phyloP scores from a whole-genome alignment of 2,888 invertebrate genomes.

The Suillia variegata region DNA sequence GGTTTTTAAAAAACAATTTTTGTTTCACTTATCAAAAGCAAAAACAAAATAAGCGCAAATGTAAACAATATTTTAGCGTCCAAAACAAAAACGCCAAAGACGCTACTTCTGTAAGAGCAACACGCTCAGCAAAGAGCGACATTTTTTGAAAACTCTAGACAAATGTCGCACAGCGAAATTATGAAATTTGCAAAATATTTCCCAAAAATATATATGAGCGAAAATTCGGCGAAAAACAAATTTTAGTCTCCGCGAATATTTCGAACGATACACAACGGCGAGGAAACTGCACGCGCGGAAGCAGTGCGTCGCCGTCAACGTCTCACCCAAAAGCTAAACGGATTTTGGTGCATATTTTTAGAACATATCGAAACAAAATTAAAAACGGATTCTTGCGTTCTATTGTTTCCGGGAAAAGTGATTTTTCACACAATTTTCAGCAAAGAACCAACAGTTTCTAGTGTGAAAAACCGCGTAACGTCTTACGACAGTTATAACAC shows the following conservation, averaged over 20 bases:
- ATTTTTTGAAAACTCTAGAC: background rate
- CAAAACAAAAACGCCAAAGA: too few relatives aligned
- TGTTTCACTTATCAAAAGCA: too few relatives aligned
- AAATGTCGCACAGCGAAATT: background rate
- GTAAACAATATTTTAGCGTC: too few relatives aligned
- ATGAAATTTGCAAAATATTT: too few relatives aligned
- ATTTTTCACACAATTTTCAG: too few relatives aligned
- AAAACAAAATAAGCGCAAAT: background rate
- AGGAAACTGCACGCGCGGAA: too few relatives aligned
- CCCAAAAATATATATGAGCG: too few relatives aligned
- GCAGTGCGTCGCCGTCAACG: background rate
- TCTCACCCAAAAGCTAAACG: background rate
- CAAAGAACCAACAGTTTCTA: too few relatives aligned
- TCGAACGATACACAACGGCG: constrained; percentile 13
- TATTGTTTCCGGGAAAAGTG: background rate
- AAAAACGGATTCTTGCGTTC: background rate
- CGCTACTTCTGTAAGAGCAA: too few relatives aligned
- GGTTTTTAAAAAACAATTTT: too few relatives aligned
- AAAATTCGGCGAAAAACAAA: background rate
- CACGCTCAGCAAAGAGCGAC: background rate
- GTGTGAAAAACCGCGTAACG: too few relatives aligned
- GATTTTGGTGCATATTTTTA: constrained; percentile 29
- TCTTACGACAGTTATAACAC: too few relatives aligned
- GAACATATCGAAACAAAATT: constrained; percentile 18
- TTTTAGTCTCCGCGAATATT: constrained; percentile 28